These are phyloP conservation scores for Cylas formicarius DNA, from an alignment of 1,140 invertebrate species.

Conservation along the genomic window DNA sequence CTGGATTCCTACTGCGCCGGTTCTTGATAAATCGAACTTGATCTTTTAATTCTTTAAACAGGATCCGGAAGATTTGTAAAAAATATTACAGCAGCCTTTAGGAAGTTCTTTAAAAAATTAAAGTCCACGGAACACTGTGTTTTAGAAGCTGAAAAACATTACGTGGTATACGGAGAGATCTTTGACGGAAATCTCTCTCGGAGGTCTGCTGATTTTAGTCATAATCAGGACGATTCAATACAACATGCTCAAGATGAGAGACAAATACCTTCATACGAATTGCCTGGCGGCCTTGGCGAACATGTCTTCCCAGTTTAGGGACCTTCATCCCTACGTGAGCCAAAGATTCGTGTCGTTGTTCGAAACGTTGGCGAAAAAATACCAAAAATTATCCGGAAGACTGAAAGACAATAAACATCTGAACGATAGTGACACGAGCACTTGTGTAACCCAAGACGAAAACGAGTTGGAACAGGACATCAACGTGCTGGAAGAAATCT, in stretches of 20 bases:
- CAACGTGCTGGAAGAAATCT: slow-evolving; percentile 91
- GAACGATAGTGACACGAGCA: slow-evolving; percentile 27
- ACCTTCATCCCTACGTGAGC: slow-evolving; percentile 92
- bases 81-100: not conserved
- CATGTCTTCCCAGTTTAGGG: slow-evolving; percentile 91
- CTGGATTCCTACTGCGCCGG: too few species aligned
- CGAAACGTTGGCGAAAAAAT: slow-evolving; percentile 77
- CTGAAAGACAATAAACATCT: slow-evolving; percentile 34
- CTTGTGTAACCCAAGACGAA: slow-evolving; percentile 15
- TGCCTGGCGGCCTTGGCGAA: slow-evolving; percentile 96
- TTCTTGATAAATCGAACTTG: too few species aligned
- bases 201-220: slow-evolving; percentile 91
- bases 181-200: slow-evolving; percentile 87
- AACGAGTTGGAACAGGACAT: slow-evolving; percentile 73
- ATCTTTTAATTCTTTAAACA: too few species aligned
- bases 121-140: slow-evolving; percentile 23
- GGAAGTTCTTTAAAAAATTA: not conserved
- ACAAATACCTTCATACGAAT: slow-evolving; percentile 95
- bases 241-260: slow-evolving; percentile 94
- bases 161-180: slow-evolving; percentile 87
- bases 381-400: slow-evolving; percentile 38
- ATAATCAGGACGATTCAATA: slow-evolving; percentile 95
- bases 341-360: slow-evolving; percentile 86
- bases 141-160: slow-evolving; percentile 77
- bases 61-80: too few species aligned